Evolutionary conservation across 2,113 vertebrate species (phyloP).

Genomic region (Aegotheles bennettii): DNA sequence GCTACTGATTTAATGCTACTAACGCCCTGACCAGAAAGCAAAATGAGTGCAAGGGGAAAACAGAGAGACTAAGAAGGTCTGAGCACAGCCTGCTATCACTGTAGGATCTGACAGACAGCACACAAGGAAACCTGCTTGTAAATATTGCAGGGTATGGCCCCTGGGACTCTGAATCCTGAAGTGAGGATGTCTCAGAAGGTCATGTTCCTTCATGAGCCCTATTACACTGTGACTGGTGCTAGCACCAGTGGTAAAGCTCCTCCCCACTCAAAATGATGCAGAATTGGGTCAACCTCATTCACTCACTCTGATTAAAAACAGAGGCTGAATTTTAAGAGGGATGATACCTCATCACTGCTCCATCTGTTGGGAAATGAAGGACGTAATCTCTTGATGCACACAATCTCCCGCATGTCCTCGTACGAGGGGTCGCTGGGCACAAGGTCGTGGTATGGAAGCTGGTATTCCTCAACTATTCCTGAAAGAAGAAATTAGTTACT

Average conservation of each 20-base stretch:
- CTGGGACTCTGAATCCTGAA: background rate
- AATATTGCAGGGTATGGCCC: background rate
- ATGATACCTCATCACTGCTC: constrained; percentile 91
- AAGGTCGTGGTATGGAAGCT: constrained; percentile 90
- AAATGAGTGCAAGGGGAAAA: background rate
- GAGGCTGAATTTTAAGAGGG: background rate
- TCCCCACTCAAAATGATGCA: background rate
- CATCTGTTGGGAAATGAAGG: constrained; percentile 95
- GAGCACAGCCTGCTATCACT: background rate
- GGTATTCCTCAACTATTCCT: constrained; percentile 97
- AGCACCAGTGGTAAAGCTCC: background rate
- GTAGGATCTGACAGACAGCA: background rate
- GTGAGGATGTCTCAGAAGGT: background rate
- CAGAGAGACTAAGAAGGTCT: background rate
- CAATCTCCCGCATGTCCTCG: constrained; percentile 95
- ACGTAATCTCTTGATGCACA: constrained; percentile 89
- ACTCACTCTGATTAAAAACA: background rate
- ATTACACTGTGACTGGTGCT: background rate
- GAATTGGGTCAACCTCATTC: background rate
- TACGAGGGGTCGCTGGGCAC: constrained; percentile 93
- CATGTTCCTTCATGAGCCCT: background rate
- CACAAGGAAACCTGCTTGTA: background rate
- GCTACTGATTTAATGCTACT: background rate
- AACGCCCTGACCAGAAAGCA: background rate
- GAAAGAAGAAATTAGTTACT: background rate